These are phyloP conservation scores for Noctilio leporinus DNA, from an alignment of 2,113 vertebrate genomes.

Conservation along the genomic window DNA sequence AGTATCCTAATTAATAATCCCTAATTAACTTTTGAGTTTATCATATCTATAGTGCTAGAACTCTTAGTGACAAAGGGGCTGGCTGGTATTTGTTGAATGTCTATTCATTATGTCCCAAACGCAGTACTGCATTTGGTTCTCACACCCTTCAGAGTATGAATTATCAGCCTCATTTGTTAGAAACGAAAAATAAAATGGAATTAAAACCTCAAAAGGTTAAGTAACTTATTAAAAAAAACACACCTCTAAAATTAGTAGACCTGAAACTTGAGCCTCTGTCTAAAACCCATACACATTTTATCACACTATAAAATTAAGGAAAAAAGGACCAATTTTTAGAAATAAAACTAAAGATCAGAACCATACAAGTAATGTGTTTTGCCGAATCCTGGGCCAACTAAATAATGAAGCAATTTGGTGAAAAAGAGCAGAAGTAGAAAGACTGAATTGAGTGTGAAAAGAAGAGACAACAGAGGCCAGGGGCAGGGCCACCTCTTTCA, in stretches of 20 bases:
- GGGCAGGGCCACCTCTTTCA: background rate
- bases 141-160: background rate
- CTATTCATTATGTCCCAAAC: background rate
- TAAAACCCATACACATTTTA: background rate
- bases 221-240: background rate
- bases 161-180: background rate
- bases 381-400: background rate
- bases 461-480: background rate
- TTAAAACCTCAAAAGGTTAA: background rate
- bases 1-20: background rate
- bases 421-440: background rate
- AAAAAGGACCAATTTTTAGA: background rate
- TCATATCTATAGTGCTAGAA: background rate
- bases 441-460: background rate
- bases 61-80: background rate
- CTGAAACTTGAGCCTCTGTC: background rate
- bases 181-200: background rate
- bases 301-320: background rate
- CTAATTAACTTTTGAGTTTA: slow-evolving; percentile 16
- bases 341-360: background rate
- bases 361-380: background rate
- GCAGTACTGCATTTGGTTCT: background rate
- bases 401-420: background rate
- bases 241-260: background rate
- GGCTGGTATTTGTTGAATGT: background rate